These are phyloP conservation scores for Colletes collaris DNA, from an alignment of 2,888 invertebrate species.

Conservation along the genomic window DNA sequence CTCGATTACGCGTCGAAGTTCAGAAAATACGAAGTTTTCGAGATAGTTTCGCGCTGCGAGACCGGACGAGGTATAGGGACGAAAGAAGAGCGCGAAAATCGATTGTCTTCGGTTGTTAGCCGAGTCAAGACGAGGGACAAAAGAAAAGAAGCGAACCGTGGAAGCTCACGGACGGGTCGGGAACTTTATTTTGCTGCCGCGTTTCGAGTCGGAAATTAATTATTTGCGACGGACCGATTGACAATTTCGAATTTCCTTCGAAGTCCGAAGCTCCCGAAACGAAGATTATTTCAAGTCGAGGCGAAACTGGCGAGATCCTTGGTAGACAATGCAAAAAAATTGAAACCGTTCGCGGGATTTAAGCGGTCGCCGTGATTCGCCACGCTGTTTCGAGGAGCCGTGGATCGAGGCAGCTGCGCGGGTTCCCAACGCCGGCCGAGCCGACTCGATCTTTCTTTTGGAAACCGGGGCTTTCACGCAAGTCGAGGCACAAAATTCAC, in stretches of 20 bases:
- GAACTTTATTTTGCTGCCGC: conserved; percentile 11
- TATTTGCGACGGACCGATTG: conserved; percentile 43
- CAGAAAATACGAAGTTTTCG: conserved; percentile 11
- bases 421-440: conserved; percentile 47
- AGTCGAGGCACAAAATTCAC: conserved; percentile 39
- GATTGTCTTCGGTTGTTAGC: conserved; percentile 29
- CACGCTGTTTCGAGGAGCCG: conserved; percentile 25
- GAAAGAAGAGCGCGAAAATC: conserved; percentile 21
- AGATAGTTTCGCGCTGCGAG: conserved; percentile 13
- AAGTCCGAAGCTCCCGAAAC: neutral
- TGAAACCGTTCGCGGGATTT: conserved; percentile 54
- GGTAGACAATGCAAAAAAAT: conserved; percentile 46
- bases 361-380: conserved; percentile 46
- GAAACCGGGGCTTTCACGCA: conserved; percentile 28
- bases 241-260: neutral
- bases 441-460: conserved; percentile 50
- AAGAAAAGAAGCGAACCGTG: neutral
- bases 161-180: neutral
- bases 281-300: neutral
- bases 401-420: conserved; percentile 44
- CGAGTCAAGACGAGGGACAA: neutral
- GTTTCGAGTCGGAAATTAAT: conserved; percentile 33
- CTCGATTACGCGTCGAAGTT: conserved; percentile 1
- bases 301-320: conserved; percentile 22
- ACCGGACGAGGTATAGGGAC: too few species aligned